phyloP scores from a whole-genome alignment of 2,113 vertebrate species.

The Phycodurus eques region DNA sequence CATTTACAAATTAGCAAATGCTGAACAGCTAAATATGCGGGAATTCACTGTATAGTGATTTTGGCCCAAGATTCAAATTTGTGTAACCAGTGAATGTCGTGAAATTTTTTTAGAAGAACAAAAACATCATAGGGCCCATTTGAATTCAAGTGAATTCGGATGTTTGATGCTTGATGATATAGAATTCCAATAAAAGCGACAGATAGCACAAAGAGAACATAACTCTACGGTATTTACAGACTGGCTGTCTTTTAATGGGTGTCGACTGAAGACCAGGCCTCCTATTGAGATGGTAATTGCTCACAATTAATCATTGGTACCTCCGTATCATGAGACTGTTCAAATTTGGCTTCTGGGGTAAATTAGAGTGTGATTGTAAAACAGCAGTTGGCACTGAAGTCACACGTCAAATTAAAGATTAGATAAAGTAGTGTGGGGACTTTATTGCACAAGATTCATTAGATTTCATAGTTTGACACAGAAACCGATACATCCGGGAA shows the following conservation, averaged over 20 bases:
- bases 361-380: conserved; percentile 66
- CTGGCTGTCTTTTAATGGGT: conserved; percentile 31
- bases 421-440: conserved; percentile 54
- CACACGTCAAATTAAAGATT: conserved; percentile 66
- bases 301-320: conserved; percentile 69
- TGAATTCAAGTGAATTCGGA: not conserved
- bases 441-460: conserved; percentile 57
- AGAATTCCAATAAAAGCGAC: conserved; percentile 41
- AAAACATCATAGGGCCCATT: not conserved
- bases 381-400: conserved; percentile 53
- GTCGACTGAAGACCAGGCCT: conserved; percentile 34
- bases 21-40: not conserved
- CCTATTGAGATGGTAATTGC: conserved; percentile 61
- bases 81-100: not conserved
- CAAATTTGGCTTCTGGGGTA: conserved; percentile 61
- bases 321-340: conserved; percentile 57
- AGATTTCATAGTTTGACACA: conserved; percentile 58
- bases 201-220: conserved; percentile 39
- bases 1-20: not conserved
- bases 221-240: conserved; percentile 31
- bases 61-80: not conserved
- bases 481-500: conserved; percentile 54
- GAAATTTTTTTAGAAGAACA: not conserved
- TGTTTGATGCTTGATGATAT: conserved; percentile 12
- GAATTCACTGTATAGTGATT: not conserved